A percentile compares a stretch with the other conserved stretches of the same genome.
Evolutionary conservation across 2,888 invertebrate species (phyloP).

Genomic region (Aradus depressus): DNA sequence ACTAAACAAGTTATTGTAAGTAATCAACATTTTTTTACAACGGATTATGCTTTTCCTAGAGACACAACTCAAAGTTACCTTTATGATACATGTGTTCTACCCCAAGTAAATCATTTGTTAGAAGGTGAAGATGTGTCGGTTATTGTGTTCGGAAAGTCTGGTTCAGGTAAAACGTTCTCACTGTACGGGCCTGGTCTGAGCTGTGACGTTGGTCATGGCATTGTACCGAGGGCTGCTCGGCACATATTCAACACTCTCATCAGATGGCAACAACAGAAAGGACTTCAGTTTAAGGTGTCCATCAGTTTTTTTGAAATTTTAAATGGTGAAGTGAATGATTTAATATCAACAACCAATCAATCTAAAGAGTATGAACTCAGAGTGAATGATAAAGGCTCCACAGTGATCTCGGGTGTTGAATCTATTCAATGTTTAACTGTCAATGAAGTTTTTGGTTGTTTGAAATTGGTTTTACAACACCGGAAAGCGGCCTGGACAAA

Average conservation of each 20-base stretch:
- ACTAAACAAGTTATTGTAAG: slow-evolving; percentile 11
- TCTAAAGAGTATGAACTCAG: too few relatives aligned
- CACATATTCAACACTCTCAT: slow-evolving; percentile 55
- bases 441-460: slow-evolving; percentile 58
- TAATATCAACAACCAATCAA: too few relatives aligned
- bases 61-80: background rate
- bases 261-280: slow-evolving; percentile 44
- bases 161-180: slow-evolving; percentile 60
- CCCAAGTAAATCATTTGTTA: slow-evolving; percentile 39
- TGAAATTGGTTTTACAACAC: slow-evolving; percentile 53
- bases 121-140: slow-evolving; percentile 68
- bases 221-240: slow-evolving; percentile 58
- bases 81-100: slow-evolving; percentile 14
- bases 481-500: slow-evolving; percentile 34
- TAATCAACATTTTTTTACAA: slow-evolving; percentile 11
- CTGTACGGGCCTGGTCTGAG: slow-evolving; percentile 53
- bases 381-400: slow-evolving; percentile 5
- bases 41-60: slow-evolving; percentile 9
- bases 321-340: slow-evolving; percentile 49
- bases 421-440: too few relatives aligned
- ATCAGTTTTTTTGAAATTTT: slow-evolving; percentile 64
- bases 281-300: slow-evolving; percentile 52
- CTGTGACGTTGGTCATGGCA: slow-evolving; percentile 58
- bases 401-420: too few relatives aligned
- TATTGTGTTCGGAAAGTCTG: slow-evolving; percentile 52